Evolutionary conservation across 2,113 vertebrate species (phyloP).

Genomic region (Amazona vittata): DNA sequence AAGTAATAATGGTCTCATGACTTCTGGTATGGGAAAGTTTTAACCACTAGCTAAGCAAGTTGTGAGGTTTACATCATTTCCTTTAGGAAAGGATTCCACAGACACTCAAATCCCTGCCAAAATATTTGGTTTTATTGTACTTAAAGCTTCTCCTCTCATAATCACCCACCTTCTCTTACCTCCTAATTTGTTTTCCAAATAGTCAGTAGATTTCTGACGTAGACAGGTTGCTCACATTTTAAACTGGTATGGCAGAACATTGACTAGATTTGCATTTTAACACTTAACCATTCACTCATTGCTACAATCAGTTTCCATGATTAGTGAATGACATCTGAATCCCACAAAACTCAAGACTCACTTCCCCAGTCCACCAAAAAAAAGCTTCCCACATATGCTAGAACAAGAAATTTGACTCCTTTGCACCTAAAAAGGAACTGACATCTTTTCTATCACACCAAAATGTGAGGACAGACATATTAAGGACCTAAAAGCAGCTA

Average conservation of each 20-base stretch:
- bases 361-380: not conserved
- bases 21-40: not conserved
- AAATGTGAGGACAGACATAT: not conserved
- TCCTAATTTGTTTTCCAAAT: not conserved
- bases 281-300: not conserved
- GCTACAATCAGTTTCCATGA: not conserved
- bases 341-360: not conserved
- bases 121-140: not conserved
- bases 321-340: not conserved
- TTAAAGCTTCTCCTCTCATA: not conserved
- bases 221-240: not conserved
- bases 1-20: not conserved
- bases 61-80: not conserved
- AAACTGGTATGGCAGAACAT: not conserved
- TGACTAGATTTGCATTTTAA: not conserved
- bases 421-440: not conserved
- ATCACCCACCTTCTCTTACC: not conserved
- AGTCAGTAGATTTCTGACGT: not conserved
- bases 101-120: not conserved
- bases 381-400: not conserved
- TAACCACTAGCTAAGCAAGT: not conserved
- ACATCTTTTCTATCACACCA: not conserved
- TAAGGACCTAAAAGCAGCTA: not conserved
- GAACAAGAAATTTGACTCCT: not conserved
- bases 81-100: not conserved